Evolutionary conservation across 2,797 vertebrate species (phyloP).

Genomic region (Mionectes olivaceus): DNA sequence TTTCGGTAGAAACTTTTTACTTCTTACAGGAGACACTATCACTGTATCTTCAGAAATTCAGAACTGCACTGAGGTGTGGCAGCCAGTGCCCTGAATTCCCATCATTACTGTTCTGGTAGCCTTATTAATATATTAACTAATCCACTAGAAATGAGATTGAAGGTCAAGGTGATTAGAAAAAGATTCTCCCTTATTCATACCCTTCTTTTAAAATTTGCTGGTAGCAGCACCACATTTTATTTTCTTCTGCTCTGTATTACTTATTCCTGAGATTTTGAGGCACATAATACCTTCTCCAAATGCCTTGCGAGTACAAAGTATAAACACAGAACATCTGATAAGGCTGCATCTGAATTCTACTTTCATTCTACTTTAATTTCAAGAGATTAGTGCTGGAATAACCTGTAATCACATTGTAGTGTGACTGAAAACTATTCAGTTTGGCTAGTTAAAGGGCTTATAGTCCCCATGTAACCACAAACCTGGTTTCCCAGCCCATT

Average conservation of each 20-base stretch:
- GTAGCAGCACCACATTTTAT: neutral
- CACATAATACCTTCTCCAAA: neutral
- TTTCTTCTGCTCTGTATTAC: neutral
- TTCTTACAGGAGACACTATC: neutral
- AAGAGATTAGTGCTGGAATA: neutral
- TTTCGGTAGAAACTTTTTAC: neutral
- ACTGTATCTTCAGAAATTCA: neutral
- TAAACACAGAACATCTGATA: neutral
- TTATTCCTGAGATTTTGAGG: neutral
- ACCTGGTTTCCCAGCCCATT: neutral
- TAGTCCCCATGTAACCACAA: neutral
- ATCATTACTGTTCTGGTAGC: neutral
- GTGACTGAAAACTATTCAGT: neutral
- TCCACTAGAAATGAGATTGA: neutral
- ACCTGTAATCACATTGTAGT: neutral
- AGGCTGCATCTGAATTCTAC: neutral
- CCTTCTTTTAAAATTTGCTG: neutral
- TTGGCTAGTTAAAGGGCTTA: slow-evolving; percentile 4
- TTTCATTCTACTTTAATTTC: neutral
- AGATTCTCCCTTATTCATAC: neutral
- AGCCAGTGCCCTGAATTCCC: neutral
- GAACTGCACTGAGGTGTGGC: neutral
- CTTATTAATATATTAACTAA: neutral
- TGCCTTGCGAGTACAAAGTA: neutral
- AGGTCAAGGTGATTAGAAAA: neutral